Base-by-base conservation (phyloP, 2,888 invertebrate genomes). In the Rhaphigaster nebulosa region DNA sequence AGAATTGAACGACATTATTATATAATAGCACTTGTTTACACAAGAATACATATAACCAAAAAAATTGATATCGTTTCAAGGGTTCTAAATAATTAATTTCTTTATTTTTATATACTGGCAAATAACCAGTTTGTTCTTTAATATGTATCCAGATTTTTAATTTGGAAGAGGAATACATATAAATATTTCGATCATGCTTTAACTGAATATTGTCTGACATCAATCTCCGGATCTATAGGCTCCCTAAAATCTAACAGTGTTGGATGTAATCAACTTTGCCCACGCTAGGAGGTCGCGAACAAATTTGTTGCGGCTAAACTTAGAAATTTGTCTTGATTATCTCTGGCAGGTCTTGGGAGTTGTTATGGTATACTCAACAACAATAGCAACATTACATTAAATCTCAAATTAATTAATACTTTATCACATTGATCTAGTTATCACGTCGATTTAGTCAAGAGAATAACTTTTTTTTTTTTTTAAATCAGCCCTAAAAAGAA, bases 251-350 rank as follows among this genome's bases (percentile, higher is more conserved):
- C 18, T 65, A 65, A 65, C 65, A 65, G 2, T 15, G 65, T 65
- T 65, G n/a, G 65, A 65, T 65, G 29, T 65, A 65, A 65, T 65
- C 65, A 65, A 65, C 65, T 65, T 65, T 29, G n/a, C 18, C 15
- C 65, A 29, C 5, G n/a, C 29, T 15, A 29, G 65, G 29, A 65
- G 29, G 65, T 65, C 65, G 65, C 29, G 65, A 65, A 65, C 65
- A 65, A 29, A 65, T 65, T 65, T 29, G 65, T 29, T 29, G 65
- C 29, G 65, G 65, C 65, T 65, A 65, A 65, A 65, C 29, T 65
- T 65, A 15, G 65, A 65, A 65, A 65, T 65, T 65, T 29, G 65
- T 65, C 65, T 65, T 65, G 65, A 65, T 65, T 65, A 65, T 65
- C 29, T 65, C n/a, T 8, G 65, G 8, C 65, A 29, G 29, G n/a